Evolutionary conservation across 1,140 invertebrate species (phyloP).

Genomic region (Drosophila subpulchrella): DNA sequence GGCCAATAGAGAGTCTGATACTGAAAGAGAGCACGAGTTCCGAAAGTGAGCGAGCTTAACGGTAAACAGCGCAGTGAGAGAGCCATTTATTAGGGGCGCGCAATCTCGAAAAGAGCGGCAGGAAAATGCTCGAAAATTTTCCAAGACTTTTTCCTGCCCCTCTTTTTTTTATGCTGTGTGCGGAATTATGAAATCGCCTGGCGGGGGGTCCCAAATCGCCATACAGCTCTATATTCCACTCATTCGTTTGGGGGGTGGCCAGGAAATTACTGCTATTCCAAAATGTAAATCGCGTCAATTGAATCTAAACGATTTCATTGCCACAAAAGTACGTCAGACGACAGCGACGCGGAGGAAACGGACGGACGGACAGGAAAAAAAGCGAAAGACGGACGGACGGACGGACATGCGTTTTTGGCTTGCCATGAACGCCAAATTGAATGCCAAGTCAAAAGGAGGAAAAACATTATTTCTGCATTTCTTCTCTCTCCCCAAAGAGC

Average conservation of each 20-base stretch:
- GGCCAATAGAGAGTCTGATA: constrained; percentile 1
- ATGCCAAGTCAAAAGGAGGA: constrained; percentile 51
- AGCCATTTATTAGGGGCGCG: constrained; percentile 17
- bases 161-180: constrained; percentile 19
- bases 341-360: constrained; percentile 15
- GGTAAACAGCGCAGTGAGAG: constrained; percentile 42
- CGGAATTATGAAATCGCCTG: constrained; percentile 73
- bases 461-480: constrained; percentile 31
- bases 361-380: neutral
- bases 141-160: constrained; percentile 55
- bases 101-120: constrained; percentile 53
- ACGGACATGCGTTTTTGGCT: constrained; percentile 16
- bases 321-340: constrained; percentile 65
- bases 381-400: constrained; percentile 6
- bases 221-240: constrained; percentile 20
- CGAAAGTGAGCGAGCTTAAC: constrained; percentile 52
- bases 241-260: constrained; percentile 56
- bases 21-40: constrained; percentile 18
- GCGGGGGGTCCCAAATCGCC: constrained; percentile 42
- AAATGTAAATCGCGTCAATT: constrained; percentile 80
- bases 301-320: constrained; percentile 82
- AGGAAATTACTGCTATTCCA: constrained; percentile 80
- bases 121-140: constrained; percentile 44
- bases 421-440: constrained; percentile 33
- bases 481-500: neutral